phyloP scores from a whole-genome alignment of 2,113 vertebrate species.

The Micromys minutus region DNA sequence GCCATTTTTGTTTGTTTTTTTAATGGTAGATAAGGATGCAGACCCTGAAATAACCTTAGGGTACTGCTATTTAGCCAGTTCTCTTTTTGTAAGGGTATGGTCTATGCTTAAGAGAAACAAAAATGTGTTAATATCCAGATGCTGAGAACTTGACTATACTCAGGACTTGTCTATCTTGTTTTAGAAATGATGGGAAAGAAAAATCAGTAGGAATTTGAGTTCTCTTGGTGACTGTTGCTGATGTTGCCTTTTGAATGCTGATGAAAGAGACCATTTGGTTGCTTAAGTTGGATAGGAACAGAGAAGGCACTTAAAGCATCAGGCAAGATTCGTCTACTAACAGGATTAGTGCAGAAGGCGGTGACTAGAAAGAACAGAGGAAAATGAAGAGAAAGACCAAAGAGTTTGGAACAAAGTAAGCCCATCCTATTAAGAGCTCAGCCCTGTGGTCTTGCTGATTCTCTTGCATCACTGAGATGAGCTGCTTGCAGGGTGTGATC shows the following conservation, averaged over 20 bases:
- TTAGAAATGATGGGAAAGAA: conserved; percentile 60
- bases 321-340: conserved; percentile 58
- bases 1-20: conserved; percentile 8
- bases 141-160: conserved; percentile 42
- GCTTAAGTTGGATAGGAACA: conserved; percentile 61
- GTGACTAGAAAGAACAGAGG: conserved; percentile 74
- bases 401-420: conserved; percentile 66
- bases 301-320: conserved; percentile 63
- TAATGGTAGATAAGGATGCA: background rate
- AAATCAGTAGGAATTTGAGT: conserved; percentile 58
- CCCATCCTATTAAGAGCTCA: conserved; percentile 70
- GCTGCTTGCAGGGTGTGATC: conserved; percentile 76
- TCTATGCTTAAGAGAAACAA: conserved; percentile 12
- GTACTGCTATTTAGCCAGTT: conserved; percentile 41
- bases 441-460: conserved; percentile 28
- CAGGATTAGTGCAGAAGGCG: conserved; percentile 62
- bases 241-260: conserved; percentile 64
- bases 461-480: background rate
- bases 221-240: conserved; percentile 60
- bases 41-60: conserved; percentile 41
- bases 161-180: conserved; percentile 64
- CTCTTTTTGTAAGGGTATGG: conserved; percentile 13
- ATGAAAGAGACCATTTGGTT: conserved; percentile 74
- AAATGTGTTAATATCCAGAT: conserved; percentile 55
- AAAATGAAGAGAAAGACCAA: conserved; percentile 51